phyloP scores from a whole-genome alignment of 1,140 invertebrate species.

The Aleiodes sp. region DNA sequence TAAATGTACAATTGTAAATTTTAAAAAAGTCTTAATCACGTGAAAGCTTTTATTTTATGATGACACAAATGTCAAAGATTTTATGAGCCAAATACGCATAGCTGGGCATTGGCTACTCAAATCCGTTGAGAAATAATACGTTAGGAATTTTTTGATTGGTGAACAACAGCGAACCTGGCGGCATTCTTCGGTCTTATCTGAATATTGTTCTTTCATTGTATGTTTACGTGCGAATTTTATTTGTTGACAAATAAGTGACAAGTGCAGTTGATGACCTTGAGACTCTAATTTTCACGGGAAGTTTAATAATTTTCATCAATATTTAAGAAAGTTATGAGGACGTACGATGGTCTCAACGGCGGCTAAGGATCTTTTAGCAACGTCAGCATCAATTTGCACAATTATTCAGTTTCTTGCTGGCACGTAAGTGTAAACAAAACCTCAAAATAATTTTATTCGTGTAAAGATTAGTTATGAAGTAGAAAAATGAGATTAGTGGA shows the following conservation, averaged over 20 bases:
- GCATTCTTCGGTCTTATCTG: not conserved
- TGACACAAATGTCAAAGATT: conserved; percentile 10
- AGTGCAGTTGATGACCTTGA: not conserved
- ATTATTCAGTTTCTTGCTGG: conserved; percentile 77
- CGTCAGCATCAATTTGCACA: conserved; percentile 73
- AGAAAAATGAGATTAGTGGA: no score
- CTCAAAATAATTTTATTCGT: conserved; percentile 25
- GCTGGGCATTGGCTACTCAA: not conserved
- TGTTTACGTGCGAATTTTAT: no score
- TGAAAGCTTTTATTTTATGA: not conserved
- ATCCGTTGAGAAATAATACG: not conserved
- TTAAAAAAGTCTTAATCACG: not conserved
- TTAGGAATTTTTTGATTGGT: not conserved
- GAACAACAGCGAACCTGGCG: not conserved
- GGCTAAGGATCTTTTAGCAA: conserved; percentile 66
- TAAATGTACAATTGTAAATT: not conserved
- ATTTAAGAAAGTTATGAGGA: not conserved
- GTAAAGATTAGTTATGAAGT: no score
- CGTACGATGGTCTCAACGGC: conserved; percentile 45
- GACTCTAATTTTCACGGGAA: not conserved
- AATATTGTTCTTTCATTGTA: not conserved
- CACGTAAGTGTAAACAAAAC: conserved; percentile 66
- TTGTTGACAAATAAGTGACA: not conserved
- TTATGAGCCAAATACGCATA: not conserved
- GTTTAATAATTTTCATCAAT: not conserved